Conservation (phyloP, 2,113 vertebrate species). For the Pteronura brasiliensis region DNA sequence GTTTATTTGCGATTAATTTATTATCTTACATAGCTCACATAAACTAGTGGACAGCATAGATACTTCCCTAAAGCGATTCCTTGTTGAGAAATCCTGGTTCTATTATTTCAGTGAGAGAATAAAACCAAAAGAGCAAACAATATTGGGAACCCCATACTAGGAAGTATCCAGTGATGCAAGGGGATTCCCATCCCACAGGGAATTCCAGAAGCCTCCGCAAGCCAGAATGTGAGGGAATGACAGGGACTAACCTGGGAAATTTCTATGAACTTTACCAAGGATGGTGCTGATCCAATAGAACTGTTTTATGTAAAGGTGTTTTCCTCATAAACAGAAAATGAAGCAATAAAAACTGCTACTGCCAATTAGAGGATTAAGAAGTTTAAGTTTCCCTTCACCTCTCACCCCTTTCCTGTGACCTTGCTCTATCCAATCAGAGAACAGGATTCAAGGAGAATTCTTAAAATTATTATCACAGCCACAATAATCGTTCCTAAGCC, state of each 20-base stretch:
- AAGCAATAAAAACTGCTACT: constrained; percentile 61
- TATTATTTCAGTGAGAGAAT: constrained; percentile 36
- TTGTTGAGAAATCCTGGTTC: constrained; percentile 43
- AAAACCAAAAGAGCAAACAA: constrained; percentile 49
- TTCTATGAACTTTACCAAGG: constrained; percentile 69
- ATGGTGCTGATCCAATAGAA: constrained; percentile 29
- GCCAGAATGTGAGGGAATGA: constrained; percentile 24
- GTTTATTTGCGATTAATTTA: not conserved
- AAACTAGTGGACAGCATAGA: not conserved
- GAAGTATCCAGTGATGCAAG: constrained; percentile 48
- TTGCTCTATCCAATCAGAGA: constrained; percentile 33
- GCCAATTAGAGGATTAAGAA: constrained; percentile 42
- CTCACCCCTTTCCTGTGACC: not conserved
- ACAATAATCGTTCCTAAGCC: not conserved
- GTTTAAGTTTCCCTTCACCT: constrained; percentile 49
- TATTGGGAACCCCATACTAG: not conserved
- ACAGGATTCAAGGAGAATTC: constrained; percentile 41
- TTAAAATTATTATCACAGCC: not conserved
- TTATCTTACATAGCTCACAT: not conserved
- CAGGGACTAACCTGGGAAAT: constrained; percentile 75
- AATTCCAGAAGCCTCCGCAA: constrained; percentile 55
- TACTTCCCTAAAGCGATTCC: constrained; percentile 44
- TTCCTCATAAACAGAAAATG: constrained; percentile 64
- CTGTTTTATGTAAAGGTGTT: constrained; percentile 63
- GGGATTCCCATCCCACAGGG: constrained; percentile 66